These are phyloP conservation scores for Engraulis encrasicolus DNA, from an alignment of 2,113 vertebrate species.

Conservation along the genomic window DNA sequence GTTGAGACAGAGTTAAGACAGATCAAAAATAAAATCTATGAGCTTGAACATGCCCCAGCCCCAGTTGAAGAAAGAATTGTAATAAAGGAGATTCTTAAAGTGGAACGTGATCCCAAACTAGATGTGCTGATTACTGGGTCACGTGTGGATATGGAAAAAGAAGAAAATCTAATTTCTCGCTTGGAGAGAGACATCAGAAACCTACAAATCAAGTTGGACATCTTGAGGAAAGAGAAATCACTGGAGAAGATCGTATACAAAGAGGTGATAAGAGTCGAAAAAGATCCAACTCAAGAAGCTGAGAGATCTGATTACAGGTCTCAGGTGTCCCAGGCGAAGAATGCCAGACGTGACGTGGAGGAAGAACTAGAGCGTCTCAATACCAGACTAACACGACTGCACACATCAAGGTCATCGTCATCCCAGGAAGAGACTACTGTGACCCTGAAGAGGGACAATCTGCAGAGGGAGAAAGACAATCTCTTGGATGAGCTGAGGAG, in stretches of 20 bases:
- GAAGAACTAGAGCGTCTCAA: constrained; percentile 74
- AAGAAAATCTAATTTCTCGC: constrained; percentile 73
- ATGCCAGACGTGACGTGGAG: constrained; percentile 77
- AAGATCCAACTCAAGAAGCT: constrained; percentile 83
- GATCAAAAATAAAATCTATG: constrained; percentile 83
- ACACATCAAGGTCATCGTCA: constrained; percentile 73
- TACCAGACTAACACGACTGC: constrained; percentile 75
- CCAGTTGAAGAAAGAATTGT: constrained; percentile 89
- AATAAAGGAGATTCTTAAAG: constrained; percentile 90
- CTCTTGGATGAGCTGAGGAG: constrained; percentile 77
- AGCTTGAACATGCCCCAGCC: constrained; percentile 80
- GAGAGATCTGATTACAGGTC: constrained; percentile 85
- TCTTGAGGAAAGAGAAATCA: constrained; percentile 85
- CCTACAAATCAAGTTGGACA: constrained; percentile 80
- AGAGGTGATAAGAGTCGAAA: constrained; percentile 93
- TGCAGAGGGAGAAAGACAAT: constrained; percentile 77
- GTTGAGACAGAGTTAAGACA: constrained; percentile 86
- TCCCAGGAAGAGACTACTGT: constrained; percentile 80
- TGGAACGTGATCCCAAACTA: constrained; percentile 88
- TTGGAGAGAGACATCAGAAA: constrained; percentile 85
- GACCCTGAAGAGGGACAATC: constrained; percentile 67
- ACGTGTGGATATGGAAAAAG: constrained; percentile 77
- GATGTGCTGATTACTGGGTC: constrained; percentile 79
- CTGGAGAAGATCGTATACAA: constrained; percentile 92
- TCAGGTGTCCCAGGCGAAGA: constrained; percentile 76